Evolutionary conservation across 2,888 invertebrate species (phyloP).

Genomic region (Drosophila meridiana): DNA sequence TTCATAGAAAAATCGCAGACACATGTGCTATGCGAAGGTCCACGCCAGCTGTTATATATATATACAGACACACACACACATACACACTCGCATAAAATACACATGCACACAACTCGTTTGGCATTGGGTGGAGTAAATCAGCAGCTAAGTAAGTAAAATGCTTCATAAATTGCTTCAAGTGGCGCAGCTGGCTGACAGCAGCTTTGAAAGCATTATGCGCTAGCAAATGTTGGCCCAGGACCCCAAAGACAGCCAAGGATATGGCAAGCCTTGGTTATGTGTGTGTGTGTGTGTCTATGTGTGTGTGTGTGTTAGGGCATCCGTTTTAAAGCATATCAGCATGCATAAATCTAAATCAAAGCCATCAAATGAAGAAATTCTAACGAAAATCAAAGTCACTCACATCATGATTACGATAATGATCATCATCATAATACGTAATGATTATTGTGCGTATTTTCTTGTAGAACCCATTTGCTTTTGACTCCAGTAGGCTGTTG

Average conservation of each 20-base stretch:
- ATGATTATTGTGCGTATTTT: slow-evolving; percentile 33
- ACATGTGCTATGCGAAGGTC: slow-evolving; percentile 70
- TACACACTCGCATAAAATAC: slow-evolving; percentile 7
- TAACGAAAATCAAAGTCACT: slow-evolving; percentile 73
- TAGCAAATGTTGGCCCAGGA: slow-evolving; percentile 61
- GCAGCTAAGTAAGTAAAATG: slow-evolving; percentile 81
- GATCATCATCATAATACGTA: slow-evolving; percentile 27
- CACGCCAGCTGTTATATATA: slow-evolving; percentile 50
- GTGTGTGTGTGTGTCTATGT: slow-evolving; percentile 11
- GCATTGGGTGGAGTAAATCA: slow-evolving; percentile 66
- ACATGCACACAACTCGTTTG: slow-evolving; percentile 28
- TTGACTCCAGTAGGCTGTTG: slow-evolving; percentile 35
- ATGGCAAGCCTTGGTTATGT: slow-evolving; percentile 31
- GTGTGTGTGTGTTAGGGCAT: slow-evolving; percentile 41
- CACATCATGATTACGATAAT: slow-evolving; percentile 34
- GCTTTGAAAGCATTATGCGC: slow-evolving; percentile 65
- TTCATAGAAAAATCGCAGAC: slow-evolving; percentile 79
- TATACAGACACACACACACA: slow-evolving; percentile 9
- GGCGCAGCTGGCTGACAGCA: slow-evolving; percentile 72
- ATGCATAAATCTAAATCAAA: slow-evolving; percentile 71
- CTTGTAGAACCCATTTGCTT: slow-evolving; percentile 36
- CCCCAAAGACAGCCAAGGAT: slow-evolving; percentile 47
- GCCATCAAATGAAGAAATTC: slow-evolving; percentile 62
- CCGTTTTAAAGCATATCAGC: slow-evolving; percentile 63
- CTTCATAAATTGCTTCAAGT: slow-evolving; percentile 80